Base-by-base conservation (phyloP, 1,140 invertebrate species). In the Eurytemora carolleeae region DNA sequence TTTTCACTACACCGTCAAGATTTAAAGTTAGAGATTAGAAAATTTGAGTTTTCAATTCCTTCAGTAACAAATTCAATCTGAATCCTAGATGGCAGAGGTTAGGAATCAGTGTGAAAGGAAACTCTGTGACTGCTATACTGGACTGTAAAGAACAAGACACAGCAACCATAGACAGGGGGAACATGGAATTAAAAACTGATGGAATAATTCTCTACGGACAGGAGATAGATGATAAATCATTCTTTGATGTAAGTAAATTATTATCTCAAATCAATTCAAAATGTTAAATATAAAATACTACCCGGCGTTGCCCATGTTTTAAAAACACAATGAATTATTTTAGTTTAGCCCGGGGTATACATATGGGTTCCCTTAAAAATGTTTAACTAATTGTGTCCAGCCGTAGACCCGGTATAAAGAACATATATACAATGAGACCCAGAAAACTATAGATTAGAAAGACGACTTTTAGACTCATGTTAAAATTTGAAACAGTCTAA, bases 21-120 rank as follows among this genome's bases (percentile, higher is more conserved):
- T n/a, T n/a, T n/a, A n/a, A n/a, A n/a, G n/a, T n/a, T n/a, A n/a
- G n/a, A n/a, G n/a, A n/a, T n/a, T n/a, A n/a, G n/a, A n/a, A n/a
- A n/a, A n/a, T n/a, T n/a, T n/a, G n/a, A n/a, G n/a, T n/a, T n/a
- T n/a, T n/a, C n/a, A n/a, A n/a, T n/a, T n/a, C n/a, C n/a, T n/a
- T n/a, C n/a, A n/a, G n/a, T n/a, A n/a, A n/a, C n/a, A n/a, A n/a
- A n/a, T n/a, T n/a, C n/a, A n/a, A n/a, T n/a, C n/a, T n/a, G n/a
- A n/a, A n/a, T n/a, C n/a, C 63, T 67, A 85, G 83, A 64, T 88
- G 85, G 85, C 84, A 87, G 72, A 76, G 84, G 54, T 64, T 87
- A 44, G 83, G 80, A 1, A 70, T 87, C 24, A 85, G 83, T 64
- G 73, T 88, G 18, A 87, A 87, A 72, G 85, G 84, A 0, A 77